These are phyloP conservation scores for Phenganax marumi DNA, from an alignment of 92 coral and sea anemone species.

Conservation along the genomic window DNA sequence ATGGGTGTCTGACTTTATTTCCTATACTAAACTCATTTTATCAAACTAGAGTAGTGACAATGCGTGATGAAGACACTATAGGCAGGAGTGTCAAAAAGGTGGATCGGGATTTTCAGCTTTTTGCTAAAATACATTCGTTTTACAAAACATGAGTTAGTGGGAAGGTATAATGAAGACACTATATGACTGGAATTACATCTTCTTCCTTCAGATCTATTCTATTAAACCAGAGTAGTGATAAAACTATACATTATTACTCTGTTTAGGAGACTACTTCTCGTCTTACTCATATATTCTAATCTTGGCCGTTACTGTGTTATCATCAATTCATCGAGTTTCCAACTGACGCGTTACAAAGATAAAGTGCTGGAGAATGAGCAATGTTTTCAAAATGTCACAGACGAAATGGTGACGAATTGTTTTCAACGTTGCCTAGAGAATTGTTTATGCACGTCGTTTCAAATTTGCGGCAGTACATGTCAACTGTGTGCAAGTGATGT, in stretches of 20 bases:
- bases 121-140: too few species aligned
- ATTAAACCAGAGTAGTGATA: too few species aligned
- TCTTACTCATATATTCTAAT: not conserved
- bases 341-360: not conserved
- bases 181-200: too few species aligned
- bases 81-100: too few species aligned
- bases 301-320: not conserved
- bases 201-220: too few species aligned
- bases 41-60: too few species aligned
- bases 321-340: not conserved
- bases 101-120: too few species aligned
- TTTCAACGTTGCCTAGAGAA: slow-evolving; percentile 4
- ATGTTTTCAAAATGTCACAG: slow-evolving; percentile 14
- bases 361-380: not conserved
- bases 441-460: slow-evolving; percentile 13
- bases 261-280: not conserved
- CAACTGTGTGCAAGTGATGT: slow-evolving; percentile 6
- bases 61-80: too few species aligned
- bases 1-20: too few species aligned
- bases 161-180: too few species aligned
- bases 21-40: too few species aligned
- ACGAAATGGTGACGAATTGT: not conserved
- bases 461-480: not conserved
- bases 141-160: too few species aligned
- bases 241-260: not conserved